A percentile compares a stretch with the other conserved stretches of the same genome.
Conservation (phyloP, 2,113 vertebrate species). For the Platichthys stellatus region DNA sequence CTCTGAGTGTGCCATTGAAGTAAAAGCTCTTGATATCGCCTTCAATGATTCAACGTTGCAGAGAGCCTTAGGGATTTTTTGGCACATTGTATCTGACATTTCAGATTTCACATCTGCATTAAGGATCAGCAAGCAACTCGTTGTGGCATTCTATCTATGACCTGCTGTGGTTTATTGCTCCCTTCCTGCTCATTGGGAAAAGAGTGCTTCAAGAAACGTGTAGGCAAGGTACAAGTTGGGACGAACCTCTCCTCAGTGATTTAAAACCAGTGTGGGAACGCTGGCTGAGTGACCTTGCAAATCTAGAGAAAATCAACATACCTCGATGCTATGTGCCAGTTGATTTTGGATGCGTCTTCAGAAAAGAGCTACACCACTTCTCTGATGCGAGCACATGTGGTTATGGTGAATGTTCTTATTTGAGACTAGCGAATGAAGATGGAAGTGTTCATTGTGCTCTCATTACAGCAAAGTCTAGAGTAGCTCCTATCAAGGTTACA, state of each 20-base stretch:
- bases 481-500: too few species aligned
- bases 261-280: constrained; percentile 9
- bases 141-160: not conserved
- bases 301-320: constrained; percentile 9
- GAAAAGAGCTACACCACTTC: constrained; percentile 11
- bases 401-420: constrained; percentile 3
- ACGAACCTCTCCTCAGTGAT: not conserved
- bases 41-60: not conserved
- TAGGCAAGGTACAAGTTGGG: not conserved
- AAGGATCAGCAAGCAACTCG: constrained; percentile 5
- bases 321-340: not conserved
- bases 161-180: not conserved
- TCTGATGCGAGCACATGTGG: constrained; percentile 19
- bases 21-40: not conserved
- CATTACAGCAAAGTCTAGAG: too few species aligned
- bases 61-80: constrained; percentile 4
- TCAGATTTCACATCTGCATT: not conserved
- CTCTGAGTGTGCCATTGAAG: not conserved
- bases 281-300: not conserved
- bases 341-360: not conserved
- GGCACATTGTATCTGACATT: not conserved
- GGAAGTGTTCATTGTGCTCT: too few species aligned
- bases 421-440: too few species aligned
- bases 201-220: not conserved
- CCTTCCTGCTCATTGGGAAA: not conserved